These are phyloP conservation scores for Scaptomyza flava DNA, from an alignment of 2,888 invertebrate genomes.

Conservation along the genomic window DNA sequence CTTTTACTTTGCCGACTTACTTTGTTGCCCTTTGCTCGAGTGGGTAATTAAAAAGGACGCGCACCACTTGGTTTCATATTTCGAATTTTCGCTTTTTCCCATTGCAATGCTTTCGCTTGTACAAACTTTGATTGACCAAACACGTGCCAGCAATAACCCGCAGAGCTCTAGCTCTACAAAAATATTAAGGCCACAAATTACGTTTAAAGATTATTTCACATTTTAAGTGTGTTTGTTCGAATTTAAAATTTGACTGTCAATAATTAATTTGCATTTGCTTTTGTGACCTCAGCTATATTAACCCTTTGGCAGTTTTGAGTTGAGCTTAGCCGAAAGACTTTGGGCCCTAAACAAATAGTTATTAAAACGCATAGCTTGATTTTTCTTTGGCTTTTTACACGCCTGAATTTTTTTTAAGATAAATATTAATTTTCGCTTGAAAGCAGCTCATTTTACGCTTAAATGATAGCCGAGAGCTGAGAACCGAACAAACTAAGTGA, in stretches of 20 bases:
- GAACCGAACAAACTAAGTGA: conserved; percentile 42
- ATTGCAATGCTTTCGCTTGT: conserved; percentile 3
- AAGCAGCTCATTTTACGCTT: conserved; percentile 75
- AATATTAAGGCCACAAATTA: conserved; percentile 18
- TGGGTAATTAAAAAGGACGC: conserved; percentile 56
- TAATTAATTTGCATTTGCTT: conserved; percentile 10
- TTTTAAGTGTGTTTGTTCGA: neutral
- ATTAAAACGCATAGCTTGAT: conserved; percentile 34
- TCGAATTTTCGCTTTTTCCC: conserved; percentile 35
- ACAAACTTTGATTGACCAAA: conserved; percentile 30
- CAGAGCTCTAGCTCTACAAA: conserved; percentile 7
- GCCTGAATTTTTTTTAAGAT: conserved; percentile 10
- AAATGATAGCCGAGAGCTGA: conserved; percentile 49
- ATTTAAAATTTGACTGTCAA: conserved; percentile 8
- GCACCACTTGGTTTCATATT: conserved; percentile 51
- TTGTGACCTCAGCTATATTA: conserved; percentile 7
- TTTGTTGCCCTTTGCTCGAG: conserved; percentile 51
- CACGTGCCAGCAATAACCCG: conserved; percentile 11
- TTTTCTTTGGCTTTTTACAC: conserved; percentile 6
- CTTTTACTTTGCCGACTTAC: conserved; percentile 36
- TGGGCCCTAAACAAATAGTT: conserved; percentile 40
- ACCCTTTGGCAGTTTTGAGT: conserved; percentile 16
- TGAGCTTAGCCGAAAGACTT: conserved; percentile 10
- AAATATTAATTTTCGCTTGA: conserved; percentile 65
- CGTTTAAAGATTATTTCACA: conserved; percentile 1